phyloP scores from a whole-genome alignment of 2,888 invertebrate species.

The Adela reaumurella region DNA sequence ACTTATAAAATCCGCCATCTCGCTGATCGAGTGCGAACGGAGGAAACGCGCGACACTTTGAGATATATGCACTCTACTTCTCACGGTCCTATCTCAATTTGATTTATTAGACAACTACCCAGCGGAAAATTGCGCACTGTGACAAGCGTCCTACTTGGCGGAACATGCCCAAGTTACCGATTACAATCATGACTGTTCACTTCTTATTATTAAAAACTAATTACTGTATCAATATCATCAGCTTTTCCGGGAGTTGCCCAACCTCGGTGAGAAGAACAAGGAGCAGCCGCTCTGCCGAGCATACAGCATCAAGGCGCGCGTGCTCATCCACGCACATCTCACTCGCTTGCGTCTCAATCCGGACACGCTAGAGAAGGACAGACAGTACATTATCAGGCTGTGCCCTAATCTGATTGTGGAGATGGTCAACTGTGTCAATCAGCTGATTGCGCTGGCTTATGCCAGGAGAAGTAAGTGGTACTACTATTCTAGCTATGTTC shows the following conservation, averaged over 20 bases:
- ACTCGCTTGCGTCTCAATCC: slow-evolving; percentile 76
- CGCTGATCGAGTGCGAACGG: too few species aligned
- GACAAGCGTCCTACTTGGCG: too few species aligned
- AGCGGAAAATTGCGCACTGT: too few species aligned
- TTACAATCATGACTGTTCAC: too few species aligned
- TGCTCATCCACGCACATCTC: slow-evolving; percentile 93
- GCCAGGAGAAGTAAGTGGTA: slow-evolving; percentile 83
- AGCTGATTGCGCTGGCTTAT: slow-evolving; percentile 86
- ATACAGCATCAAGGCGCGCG: slow-evolving; percentile 91
- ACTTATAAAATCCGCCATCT: too few species aligned
- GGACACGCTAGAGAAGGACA: slow-evolving; percentile 78
- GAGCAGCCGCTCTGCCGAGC: slow-evolving; percentile 89
- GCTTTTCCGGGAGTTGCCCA: slow-evolving; percentile 87
- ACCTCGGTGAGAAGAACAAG: slow-evolving; percentile 94
- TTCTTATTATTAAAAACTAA: too few species aligned
- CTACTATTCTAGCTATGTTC: too few species aligned
- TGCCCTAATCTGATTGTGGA: slow-evolving; percentile 95
- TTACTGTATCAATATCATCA: slow-evolving; percentile 27
- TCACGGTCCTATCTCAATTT: too few species aligned
- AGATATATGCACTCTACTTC: too few species aligned
- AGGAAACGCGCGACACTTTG: too few species aligned
- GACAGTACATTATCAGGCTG: slow-evolving; percentile 80
- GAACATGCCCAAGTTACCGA: too few species aligned
- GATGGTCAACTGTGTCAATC: slow-evolving; percentile 94
- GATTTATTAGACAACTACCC: too few species aligned